These are phyloP conservation scores for Leptinotarsa lineolata DNA, from an alignment of 1,140 invertebrate genomes.

Conservation along the genomic window DNA sequence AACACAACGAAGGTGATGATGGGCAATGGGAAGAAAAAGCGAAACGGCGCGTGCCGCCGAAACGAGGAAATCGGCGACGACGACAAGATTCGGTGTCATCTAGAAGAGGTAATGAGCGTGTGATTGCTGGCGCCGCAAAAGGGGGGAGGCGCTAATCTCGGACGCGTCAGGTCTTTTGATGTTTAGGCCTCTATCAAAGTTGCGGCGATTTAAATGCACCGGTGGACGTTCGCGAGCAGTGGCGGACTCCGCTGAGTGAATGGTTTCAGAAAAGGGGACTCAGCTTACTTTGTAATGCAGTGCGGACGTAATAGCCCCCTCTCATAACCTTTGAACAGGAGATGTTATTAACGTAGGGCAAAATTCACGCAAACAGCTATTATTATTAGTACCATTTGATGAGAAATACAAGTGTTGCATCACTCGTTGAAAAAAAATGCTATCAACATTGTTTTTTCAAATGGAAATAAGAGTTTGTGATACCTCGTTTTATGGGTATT, in stretches of 20 bases:
- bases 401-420: too few relatives aligned
- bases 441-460: too few relatives aligned
- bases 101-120: not conserved
- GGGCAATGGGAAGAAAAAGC: not conserved
- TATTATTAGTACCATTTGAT: too few relatives aligned
- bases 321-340: too few relatives aligned
- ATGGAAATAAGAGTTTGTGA: too few relatives aligned
- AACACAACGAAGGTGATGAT: not conserved
- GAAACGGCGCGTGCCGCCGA: not conserved
- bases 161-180: not conserved
- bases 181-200: not conserved
- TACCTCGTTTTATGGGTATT: too few relatives aligned
- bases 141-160: not conserved
- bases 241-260: not conserved
- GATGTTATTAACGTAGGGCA: too few relatives aligned
- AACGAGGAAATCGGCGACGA: not conserved
- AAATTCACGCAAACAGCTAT: too few relatives aligned
- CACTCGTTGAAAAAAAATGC: too few relatives aligned
- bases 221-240: not conserved
- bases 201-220: not conserved
- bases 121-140: not conserved
- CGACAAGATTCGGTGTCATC: not conserved
- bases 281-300: too few relatives aligned
- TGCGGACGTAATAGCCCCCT: too few relatives aligned
- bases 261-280: too few relatives aligned